These are phyloP conservation scores for Ceramica pisi DNA, from an alignment of 2,888 invertebrate genomes.

Conservation along the genomic window DNA sequence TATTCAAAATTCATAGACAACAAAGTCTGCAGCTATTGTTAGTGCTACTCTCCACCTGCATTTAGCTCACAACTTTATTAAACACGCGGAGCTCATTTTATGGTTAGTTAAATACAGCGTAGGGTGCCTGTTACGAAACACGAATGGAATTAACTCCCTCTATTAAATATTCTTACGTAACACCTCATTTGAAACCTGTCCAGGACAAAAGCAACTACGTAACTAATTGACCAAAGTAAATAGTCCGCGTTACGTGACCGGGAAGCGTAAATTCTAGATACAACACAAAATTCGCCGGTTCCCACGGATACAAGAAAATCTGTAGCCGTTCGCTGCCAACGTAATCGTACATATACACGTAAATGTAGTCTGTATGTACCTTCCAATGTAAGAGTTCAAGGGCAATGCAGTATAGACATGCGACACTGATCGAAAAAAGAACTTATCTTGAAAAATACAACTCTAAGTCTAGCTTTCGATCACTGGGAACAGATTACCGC, in stretches of 20 bases:
- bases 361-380: constrained; percentile 27
- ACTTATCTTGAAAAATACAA: constrained; percentile 8
- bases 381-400: constrained; percentile 57
- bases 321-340: constrained; percentile 40
- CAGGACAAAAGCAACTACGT: constrained; percentile 11
- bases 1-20: background rate
- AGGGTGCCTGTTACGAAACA: constrained; percentile 14
- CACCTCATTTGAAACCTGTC: constrained; percentile 23
- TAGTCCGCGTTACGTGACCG: constrained; percentile 39
- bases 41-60: background rate
- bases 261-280: constrained; percentile 31
- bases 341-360: constrained; percentile 18
- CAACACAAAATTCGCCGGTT: constrained; percentile 23
- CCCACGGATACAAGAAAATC: constrained; percentile 24
- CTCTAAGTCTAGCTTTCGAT: constrained; percentile 4
- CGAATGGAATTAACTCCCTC: background rate
- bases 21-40: background rate
- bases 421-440: constrained; percentile 44
- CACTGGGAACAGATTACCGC: constrained; percentile 1
- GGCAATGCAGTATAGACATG: constrained; percentile 62
- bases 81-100: background rate
- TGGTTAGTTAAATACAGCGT: background rate
- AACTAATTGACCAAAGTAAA: constrained; percentile 41
- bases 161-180: constrained; percentile 6
- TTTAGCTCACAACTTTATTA: constrained; percentile 5